Evolutionary conservation across 2,797 vertebrate species (phyloP).

Genomic region (Acrocephalus scirpaceus): DNA sequence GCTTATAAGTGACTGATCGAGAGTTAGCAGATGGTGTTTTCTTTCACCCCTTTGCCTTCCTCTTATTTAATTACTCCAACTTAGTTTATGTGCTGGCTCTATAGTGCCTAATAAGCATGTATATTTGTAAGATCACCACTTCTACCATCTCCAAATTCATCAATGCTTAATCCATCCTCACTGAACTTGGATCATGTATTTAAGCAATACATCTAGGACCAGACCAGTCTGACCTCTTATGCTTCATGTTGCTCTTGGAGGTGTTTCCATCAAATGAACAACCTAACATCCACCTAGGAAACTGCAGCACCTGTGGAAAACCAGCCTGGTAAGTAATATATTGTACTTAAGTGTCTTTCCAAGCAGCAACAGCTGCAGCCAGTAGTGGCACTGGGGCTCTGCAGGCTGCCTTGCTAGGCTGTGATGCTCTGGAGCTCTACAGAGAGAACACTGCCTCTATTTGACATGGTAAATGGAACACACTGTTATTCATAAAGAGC

Average conservation of each 20-base stretch:
- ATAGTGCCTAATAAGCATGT: conserved; percentile 48
- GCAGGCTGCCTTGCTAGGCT: neutral
- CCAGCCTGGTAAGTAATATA: neutral
- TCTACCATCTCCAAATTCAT: conserved; percentile 6
- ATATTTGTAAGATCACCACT: conserved; percentile 21
- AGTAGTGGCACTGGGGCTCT: neutral
- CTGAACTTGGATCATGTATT: neutral
- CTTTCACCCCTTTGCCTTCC: conserved; percentile 68
- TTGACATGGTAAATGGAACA: neutral
- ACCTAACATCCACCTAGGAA: neutral
- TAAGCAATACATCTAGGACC: neutral
- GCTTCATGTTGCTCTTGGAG: neutral
- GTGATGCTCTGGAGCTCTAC: neutral
- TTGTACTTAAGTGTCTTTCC: neutral
- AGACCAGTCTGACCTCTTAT: neutral
- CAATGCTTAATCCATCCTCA: neutral
- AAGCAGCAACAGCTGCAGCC: neutral
- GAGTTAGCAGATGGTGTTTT: conserved; percentile 82
- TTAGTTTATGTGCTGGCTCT: conserved; percentile 64
- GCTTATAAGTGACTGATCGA: conserved; percentile 72
- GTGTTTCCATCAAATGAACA: neutral
- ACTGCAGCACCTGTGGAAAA: neutral
- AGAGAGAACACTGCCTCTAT: neutral
- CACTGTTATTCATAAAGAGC: neutral
- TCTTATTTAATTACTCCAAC: conserved; percentile 76